Evolutionary conservation across 2,797 vertebrate species (phyloP).

Genomic region (Xyrichtys novacula): DNA sequence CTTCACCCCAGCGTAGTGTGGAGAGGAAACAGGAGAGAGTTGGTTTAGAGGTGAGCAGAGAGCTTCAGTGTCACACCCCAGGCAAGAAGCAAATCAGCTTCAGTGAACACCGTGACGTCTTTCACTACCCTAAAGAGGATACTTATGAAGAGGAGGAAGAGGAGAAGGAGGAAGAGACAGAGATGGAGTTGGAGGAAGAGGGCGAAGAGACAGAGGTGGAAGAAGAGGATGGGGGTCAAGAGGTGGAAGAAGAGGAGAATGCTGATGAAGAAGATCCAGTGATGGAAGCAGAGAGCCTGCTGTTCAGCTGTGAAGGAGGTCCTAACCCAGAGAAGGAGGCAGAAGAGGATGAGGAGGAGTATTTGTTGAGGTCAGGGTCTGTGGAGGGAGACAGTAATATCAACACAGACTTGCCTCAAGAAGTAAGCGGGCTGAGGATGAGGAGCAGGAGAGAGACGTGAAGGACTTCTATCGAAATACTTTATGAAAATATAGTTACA

Average conservation of each 20-base stretch:
- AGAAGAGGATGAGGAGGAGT: slow-evolving; percentile 69
- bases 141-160: slow-evolving; percentile 60
- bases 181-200: slow-evolving; percentile 72
- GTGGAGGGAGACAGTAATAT: slow-evolving; percentile 21
- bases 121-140: slow-evolving; percentile 77
- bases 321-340: slow-evolving; percentile 81
- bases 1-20: slow-evolving; percentile 15
- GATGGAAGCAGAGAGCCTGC: slow-evolving; percentile 90
- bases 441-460: slow-evolving; percentile 76
- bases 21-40: slow-evolving; percentile 53
- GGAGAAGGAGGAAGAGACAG: slow-evolving; percentile 37
- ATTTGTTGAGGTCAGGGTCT: slow-evolving; percentile 22
- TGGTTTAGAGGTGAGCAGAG: slow-evolving; percentile 59
- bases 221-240: slow-evolving; percentile 70
- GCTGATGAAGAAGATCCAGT: slow-evolving; percentile 89
- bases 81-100: slow-evolving; percentile 73
- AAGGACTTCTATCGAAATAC: slow-evolving; percentile 4
- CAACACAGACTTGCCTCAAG: slow-evolving; percentile 38
- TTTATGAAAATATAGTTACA: background rate
- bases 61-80: slow-evolving; percentile 39
- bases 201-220: slow-evolving; percentile 69
- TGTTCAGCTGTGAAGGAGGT: slow-evolving; percentile 80
- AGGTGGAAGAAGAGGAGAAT: slow-evolving; percentile 78
- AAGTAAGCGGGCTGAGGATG: slow-evolving; percentile 79
- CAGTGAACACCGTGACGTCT: slow-evolving; percentile 77